Base-by-base conservation (phyloP, 2,113 vertebrate species). In the Pelusios castaneus region DNA sequence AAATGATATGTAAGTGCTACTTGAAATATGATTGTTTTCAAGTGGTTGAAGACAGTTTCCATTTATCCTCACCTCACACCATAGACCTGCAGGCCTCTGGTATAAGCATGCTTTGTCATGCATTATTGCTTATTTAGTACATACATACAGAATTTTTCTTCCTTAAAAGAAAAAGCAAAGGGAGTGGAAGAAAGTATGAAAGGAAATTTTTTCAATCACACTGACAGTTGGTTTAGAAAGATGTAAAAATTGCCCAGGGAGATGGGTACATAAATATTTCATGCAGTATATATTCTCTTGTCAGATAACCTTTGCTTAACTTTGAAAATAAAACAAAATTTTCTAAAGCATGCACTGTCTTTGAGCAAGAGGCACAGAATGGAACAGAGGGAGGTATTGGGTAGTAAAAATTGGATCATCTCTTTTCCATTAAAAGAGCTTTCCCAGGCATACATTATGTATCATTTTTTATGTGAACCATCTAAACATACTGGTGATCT, bases 291-390 rank as follows among this genome's bases (percentile, higher is more conserved):
- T n/a, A 4, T 85, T 92, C 41, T 88, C 82, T 38, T 85, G 49
- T 58, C 93, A 84, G 22, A 84, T 67, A 87, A 89, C 78, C 43
- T 84, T 76, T 45, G 43, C 73, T 25, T 76, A 76, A 76, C 70
- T 76, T 75, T 92, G 92, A 80, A 47, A 87, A 81, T 41, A 76
- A 96, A 85, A 90, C 19, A 88, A 82, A 83, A 81, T 60, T 60
- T 91, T 54, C 76, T 41, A 78, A 91, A 92, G 3, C 78, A 22
- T 60, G 70, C 85, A 24, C 31, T 67, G n/a, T n/a, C 8, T 43
- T 80, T 0, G 0, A 38, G 3, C 80, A 88, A 29, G 75, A 29
- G 70, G 82, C 52, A 5, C 67, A 58, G 52, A 92, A 51, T 17
- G n/a, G 86, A 51, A 9, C 25, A 90, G 41, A 80, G 63, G 75